Evolutionary conservation across 53 echinoderm and acorn worm species (phyloP).

Genomic region (Holothuria scabra): DNA sequence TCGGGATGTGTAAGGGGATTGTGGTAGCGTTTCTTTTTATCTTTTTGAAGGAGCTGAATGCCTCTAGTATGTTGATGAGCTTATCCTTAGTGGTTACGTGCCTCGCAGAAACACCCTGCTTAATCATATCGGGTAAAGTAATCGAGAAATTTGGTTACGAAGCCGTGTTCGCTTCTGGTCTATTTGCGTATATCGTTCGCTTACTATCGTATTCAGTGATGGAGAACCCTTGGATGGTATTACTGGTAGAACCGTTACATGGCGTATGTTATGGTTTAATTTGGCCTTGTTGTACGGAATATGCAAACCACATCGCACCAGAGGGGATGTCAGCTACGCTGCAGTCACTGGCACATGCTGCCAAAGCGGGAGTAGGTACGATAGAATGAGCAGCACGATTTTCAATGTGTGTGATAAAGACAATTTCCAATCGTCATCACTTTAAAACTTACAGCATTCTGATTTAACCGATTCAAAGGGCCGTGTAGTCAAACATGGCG

Average conservation of each 20-base stretch:
- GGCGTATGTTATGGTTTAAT: conserved; percentile 50
- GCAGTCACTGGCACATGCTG: conserved; percentile 43
- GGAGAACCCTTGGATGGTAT: conserved; percentile 41
- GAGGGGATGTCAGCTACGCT: conserved; percentile 54
- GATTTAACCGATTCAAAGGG: too few relatives aligned
- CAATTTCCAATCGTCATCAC: not conserved
- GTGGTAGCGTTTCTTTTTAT: conserved; percentile 42
- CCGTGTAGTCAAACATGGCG: too few relatives aligned
- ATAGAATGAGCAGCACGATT: not conserved
- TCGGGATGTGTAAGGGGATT: conserved; percentile 37
- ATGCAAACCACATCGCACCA: conserved; percentile 59
- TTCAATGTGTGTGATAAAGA: not conserved
- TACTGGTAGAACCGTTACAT: conserved; percentile 51
- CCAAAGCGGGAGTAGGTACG: conserved; percentile 56
- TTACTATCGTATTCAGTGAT: conserved; percentile 44
- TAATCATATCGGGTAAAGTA: conserved; percentile 35
- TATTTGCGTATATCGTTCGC: conserved; percentile 47
- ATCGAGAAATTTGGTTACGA: conserved; percentile 46
- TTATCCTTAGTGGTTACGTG: conserved; percentile 38
- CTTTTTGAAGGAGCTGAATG: conserved; percentile 44
- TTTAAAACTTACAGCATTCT: too few relatives aligned
- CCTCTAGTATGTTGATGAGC: conserved; percentile 56
- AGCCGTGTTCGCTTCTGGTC: conserved; percentile 39
- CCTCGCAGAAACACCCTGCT: conserved; percentile 17
- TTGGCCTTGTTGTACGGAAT: conserved; percentile 47